A percentile compares a stretch with the other conserved stretches of the same genome.
These are phyloP conservation scores for Damaliscus lunatus DNA, from an alignment of 2,113 vertebrate species.

Conservation along the genomic window DNA sequence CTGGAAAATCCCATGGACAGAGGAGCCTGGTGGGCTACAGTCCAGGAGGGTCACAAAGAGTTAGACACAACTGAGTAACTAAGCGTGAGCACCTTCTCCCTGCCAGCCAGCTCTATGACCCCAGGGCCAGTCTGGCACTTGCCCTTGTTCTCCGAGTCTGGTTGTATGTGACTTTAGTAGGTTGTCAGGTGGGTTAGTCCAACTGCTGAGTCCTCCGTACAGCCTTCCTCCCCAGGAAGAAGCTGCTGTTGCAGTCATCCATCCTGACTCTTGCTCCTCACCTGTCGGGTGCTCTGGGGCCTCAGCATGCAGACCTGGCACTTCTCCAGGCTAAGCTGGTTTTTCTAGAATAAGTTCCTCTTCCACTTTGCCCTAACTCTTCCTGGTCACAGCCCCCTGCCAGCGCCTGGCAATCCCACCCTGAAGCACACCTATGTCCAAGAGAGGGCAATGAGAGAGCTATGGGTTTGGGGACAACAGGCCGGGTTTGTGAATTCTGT, in stretches of 20 bases:
- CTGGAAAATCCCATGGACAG: neutral
- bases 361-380: neutral
- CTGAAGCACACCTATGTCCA: neutral
- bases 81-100: neutral
- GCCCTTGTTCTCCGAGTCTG: neutral
- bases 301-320: neutral
- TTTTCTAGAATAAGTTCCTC: conserved; percentile 15
- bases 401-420: neutral
- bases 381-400: neutral
- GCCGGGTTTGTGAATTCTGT: neutral
- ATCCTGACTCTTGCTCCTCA: neutral
- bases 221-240: neutral
- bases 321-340: neutral
- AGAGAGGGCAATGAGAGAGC: neutral
- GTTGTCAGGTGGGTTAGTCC: neutral
- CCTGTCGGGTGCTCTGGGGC: neutral
- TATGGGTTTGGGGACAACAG: neutral
- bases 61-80: neutral
- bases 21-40: neutral
- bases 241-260: neutral
- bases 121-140: neutral
- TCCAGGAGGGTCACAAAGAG: neutral
- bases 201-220: neutral
- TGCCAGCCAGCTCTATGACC: neutral
- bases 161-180: neutral